A percentile compares a stretch with the other conserved stretches of the same genome.
Evolutionary conservation across 2,888 invertebrate genomes (phyloP).

Genomic region (Cenopis cana): DNA sequence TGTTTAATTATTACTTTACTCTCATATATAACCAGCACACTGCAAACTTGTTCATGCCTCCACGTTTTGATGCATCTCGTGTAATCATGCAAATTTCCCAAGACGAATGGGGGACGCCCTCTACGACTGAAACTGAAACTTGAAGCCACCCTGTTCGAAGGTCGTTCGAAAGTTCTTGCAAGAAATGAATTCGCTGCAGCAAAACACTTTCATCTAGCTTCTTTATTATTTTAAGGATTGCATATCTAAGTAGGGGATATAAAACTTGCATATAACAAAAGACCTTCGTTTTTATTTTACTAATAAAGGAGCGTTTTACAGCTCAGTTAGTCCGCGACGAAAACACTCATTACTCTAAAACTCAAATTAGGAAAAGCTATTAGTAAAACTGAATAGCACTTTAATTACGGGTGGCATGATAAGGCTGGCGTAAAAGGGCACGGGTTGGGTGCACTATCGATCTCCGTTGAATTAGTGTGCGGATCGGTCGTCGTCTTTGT

Average conservation of each 20-base stretch:
- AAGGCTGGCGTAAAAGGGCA: slow-evolving; percentile 77
- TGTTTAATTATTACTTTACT: background rate
- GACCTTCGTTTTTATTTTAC: slow-evolving; percentile 1
- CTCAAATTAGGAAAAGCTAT: slow-evolving; percentile 37
- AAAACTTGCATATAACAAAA: slow-evolving; percentile 14
- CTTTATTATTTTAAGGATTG: slow-evolving; percentile 50
- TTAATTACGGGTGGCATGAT: slow-evolving; percentile 73
- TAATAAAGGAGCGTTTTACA: slow-evolving; percentile 5
- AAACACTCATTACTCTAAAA: slow-evolving; percentile 37
- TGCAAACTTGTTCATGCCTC: slow-evolving; percentile 47
- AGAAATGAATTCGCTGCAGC: slow-evolving; percentile 76
- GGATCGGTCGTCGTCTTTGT: slow-evolving; percentile 84
- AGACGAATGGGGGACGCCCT: slow-evolving; percentile 70
- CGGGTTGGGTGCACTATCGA: slow-evolving; percentile 82
- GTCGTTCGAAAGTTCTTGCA: slow-evolving; percentile 80
- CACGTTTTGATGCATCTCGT: slow-evolving; percentile 68
- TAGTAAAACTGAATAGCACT: slow-evolving; percentile 58
- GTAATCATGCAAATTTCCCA: slow-evolving; percentile 80
- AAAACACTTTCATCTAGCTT: slow-evolving; percentile 78
- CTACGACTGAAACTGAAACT: slow-evolving; percentile 77
- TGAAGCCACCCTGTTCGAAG: slow-evolving; percentile 74
- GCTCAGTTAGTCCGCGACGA: slow-evolving; percentile 22
- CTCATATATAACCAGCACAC: slow-evolving; percentile 25
- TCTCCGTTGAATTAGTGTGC: slow-evolving; percentile 84
- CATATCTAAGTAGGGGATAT: slow-evolving; percentile 10